These are phyloP conservation scores for Pachyramphus minor DNA, from an alignment of 2,113 vertebrate species.

Conservation along the genomic window DNA sequence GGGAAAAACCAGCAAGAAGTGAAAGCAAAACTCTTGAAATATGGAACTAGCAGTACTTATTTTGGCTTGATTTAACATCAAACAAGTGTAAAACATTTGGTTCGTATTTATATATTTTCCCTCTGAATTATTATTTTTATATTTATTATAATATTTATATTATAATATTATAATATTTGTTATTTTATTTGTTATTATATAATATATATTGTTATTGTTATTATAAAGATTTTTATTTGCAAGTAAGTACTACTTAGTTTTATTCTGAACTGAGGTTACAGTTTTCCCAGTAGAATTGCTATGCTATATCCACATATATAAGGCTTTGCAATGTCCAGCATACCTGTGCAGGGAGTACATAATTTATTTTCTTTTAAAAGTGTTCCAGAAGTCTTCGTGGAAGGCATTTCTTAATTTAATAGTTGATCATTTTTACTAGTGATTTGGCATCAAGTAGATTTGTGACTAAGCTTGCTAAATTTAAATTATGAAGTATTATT, in stretches of 20 bases:
- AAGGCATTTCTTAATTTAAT: not conserved
- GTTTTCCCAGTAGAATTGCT: not conserved
- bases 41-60: not conserved
- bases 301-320: fast-evolving
- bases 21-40: not conserved
- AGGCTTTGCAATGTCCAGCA: not conserved
- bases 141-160: no score
- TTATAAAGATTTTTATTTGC: not conserved
- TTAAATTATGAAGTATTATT: not conserved
- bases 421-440: not conserved
- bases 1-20: not conserved
- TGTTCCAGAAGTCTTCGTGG: not conserved
- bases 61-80: not conserved
- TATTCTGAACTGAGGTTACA: not conserved
- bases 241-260: not conserved
- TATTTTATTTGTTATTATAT: no score
- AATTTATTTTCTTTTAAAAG: not conserved
- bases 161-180: no score
- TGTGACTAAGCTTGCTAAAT: not conserved
- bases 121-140: no score
- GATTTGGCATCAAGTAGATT: not conserved
- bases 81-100: not conserved
- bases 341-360: not conserved
- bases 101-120: not conserved
- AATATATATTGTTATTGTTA: not conserved